Base-by-base conservation (phyloP, 2,113 vertebrate genomes). In the Tetraodon nigroviridis region DNA sequence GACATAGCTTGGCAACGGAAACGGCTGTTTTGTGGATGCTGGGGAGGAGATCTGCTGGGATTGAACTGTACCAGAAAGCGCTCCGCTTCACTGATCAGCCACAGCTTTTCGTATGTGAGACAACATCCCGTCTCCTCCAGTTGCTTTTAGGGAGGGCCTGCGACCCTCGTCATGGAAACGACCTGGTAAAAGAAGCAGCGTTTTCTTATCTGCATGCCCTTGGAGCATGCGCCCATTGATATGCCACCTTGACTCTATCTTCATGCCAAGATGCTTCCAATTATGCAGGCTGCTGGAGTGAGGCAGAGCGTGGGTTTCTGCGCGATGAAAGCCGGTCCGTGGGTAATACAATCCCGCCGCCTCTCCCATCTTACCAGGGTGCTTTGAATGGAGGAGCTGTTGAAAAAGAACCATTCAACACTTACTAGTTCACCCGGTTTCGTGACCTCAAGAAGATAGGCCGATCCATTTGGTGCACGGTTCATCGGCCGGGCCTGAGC, bases 191-290 rank as follows among this genome's bases (percentile, higher is more conserved):
- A 77, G 75, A 80, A 69, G 75, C 81, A 74, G 78, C 49, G 64
- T 72, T 71, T 73, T 84, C 75, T 86, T 84, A 88, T 87, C 83
- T 88, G 77, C 71, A 86, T 87, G 88, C 85, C 88, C 86, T 92
- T 92, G 90, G 84, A 87, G 80, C 79, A 83, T 53, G 68, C 75
- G 15, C 77, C 81, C 81, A 86, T 86, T 76, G 89, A 89, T 89
- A 89, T 84, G 88, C 85, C 82, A 89, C 84, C 85, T 83, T 90
- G 87, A 82, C 86, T 84, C 79, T 89, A 90, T 88, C 86, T 89
- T 87, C 88, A 89, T 90, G 89, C 85, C 86, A 87, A 90, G 84
- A 87, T 71, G 85, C 85, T 89, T 90, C 84, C 89, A 90, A 91
- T 92, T 91, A 91, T 89, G 82, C 81, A 77, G 88, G 75, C 67